Conservation (phyloP, 2,797 vertebrate species). For the Oryzias sinensis region DNA sequence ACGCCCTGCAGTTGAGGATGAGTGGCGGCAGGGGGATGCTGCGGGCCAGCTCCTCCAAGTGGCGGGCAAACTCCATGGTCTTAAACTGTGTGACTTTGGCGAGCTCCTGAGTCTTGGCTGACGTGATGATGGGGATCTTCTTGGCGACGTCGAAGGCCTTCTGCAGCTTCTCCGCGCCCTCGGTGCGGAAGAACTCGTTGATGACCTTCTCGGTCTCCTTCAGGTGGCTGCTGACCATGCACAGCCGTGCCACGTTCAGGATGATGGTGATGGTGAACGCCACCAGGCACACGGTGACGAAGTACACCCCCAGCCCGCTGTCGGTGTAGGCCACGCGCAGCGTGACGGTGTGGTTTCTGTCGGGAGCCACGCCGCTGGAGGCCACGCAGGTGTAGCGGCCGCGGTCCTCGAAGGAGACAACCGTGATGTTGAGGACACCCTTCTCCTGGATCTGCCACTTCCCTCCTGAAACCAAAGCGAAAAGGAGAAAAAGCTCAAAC, state of each 20-base stretch:
- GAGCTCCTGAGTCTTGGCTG: constrained; percentile 89
- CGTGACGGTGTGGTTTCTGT: constrained; percentile 81
- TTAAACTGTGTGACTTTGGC: constrained; percentile 96
- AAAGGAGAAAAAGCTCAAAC: background rate
- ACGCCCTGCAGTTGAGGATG: constrained; percentile 85
- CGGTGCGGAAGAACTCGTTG: constrained; percentile 95
- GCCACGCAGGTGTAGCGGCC: constrained; percentile 87
- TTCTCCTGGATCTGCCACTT: constrained; percentile 80
- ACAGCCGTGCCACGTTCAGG: constrained; percentile 88
- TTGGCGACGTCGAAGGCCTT: constrained; percentile 95
- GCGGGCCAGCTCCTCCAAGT: constrained; percentile 92
- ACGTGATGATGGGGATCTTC: constrained; percentile 92
- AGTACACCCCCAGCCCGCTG: constrained; percentile 91
- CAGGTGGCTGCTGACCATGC: constrained; percentile 94
- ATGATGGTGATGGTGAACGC: constrained; percentile 89
- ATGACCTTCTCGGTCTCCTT: constrained; percentile 91
- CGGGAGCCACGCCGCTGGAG: constrained; percentile 15
- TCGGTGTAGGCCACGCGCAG: constrained; percentile 86
- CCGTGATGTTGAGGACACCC: constrained; percentile 86
- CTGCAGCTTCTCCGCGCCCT: constrained; percentile 94
- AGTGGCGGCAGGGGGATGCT: constrained; percentile 91
- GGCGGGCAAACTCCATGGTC: constrained; percentile 92
- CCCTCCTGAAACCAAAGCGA: constrained; percentile 68
- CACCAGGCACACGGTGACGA: constrained; percentile 87
- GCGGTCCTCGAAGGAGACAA: constrained; percentile 84